Evolutionary conservation across 2,797 vertebrate species (phyloP), one percentile per base, ranked within the genome.

Genomic region (Hippocampus kuda): DNA sequence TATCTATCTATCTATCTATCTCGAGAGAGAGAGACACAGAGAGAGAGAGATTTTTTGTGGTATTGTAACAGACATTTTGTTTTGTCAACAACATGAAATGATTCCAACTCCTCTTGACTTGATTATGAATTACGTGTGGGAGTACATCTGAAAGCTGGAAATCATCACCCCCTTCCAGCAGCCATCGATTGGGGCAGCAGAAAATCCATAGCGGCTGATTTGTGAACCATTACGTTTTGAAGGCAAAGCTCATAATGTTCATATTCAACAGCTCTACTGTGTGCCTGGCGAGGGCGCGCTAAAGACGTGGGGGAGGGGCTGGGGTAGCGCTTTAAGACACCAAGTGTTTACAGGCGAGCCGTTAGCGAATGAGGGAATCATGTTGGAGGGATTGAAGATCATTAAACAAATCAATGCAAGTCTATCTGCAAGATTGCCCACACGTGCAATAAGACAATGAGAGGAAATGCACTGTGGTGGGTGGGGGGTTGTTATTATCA

Each of bases 131-230:
- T 89, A 90, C 79, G 81, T 79, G 78, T 60, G 72, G 77, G 81
- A 91, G 90, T 92, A 90, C 90, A 90, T 93, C 88, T 92, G 86
- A 87, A 88, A 88, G 86, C 86, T 88, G 78, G 83, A 89, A 94
- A 92, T 88, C 90, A 85, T 88, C 90, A 92, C 90, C 90, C 87
- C 56, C 89, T 83, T 91, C 91, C 89, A 88, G 84, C 84, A 83
- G 84, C 86, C 92, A 93, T 91, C 87, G 91, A 92, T 90, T 78
- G 79, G 66, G 71, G 77, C 76, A 92, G 82, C 89, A 89, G 86
- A 88, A 94, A 94, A 94, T 94, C 93, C 86, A 94, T 93, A 89
- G 78, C 42, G 75, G 88, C 88, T 94, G 92, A 94, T 94, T 94
- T 93, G 91, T 93, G 89, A 90, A 92, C 86, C 89, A 90, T 93